Evolutionary conservation across 2,113 vertebrate species (phyloP).

Genomic region (Ctenodactylus gundi): DNA sequence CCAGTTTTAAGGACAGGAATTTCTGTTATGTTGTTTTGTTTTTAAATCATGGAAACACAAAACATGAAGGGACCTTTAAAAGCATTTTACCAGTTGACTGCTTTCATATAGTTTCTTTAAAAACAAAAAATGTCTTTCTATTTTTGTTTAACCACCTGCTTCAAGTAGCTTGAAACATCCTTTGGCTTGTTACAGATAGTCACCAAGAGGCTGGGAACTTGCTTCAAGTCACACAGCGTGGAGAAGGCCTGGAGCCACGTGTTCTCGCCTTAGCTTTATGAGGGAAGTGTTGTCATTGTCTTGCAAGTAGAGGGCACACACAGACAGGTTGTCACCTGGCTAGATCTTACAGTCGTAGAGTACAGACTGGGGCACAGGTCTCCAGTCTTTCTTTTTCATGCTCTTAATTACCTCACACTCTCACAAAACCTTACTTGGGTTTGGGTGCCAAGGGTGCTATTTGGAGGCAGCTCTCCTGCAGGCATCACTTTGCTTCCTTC

Average conservation of each 20-base stretch:
- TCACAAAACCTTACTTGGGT: background rate
- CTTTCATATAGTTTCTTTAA: background rate
- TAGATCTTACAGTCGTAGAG: background rate
- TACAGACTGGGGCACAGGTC: background rate
- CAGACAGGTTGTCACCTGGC: background rate
- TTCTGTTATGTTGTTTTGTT: slow-evolving; percentile 60
- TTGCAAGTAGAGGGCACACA: background rate
- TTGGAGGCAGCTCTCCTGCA: background rate
- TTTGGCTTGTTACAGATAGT: background rate
- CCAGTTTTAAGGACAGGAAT: background rate
- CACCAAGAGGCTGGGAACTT: background rate
- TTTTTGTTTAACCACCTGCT: slow-evolving; percentile 13
- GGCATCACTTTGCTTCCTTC: background rate
- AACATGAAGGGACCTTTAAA: slow-evolving; percentile 49
- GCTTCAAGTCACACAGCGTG: background rate
- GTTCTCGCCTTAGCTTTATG: too few relatives aligned
- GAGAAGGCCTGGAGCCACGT: background rate
- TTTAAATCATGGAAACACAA: slow-evolving; percentile 48
- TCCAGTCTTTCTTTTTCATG: background rate
- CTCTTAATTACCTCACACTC: background rate
- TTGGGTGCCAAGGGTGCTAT: background rate
- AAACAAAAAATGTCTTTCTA: background rate
- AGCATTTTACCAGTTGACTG: background rate
- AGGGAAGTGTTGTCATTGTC: background rate
- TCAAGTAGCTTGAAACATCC: background rate